Base-by-base conservation (phyloP, 2,113 vertebrate genomes). In the Gulo gulo region DNA sequence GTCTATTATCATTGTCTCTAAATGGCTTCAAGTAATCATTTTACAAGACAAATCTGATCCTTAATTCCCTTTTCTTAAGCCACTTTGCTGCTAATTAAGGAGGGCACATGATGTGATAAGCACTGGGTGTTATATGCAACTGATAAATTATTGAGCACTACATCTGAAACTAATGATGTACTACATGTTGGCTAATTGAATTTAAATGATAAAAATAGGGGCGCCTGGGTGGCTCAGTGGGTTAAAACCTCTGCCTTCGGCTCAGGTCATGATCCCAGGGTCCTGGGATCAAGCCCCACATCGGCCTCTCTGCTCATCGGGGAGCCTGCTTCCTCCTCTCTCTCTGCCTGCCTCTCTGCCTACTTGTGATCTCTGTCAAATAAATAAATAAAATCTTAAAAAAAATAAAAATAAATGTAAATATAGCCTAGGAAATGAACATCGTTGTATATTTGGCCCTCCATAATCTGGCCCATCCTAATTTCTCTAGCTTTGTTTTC, bases 231-330 rank as follows among this genome's bases (percentile, higher is more conserved):
- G 50, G 15, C 50, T 52, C 15, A 52, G 50, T 16, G 50, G 15
- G 50, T 52, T 52, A 52, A 52, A 52, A 4, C 50, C 50, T 52
- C 50, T 52, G 50, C 50, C 50, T 52, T 52, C 4, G 4, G 50
- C 15, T 52, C 50, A 52, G 14, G 50, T 16, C 14, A 52, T 52
- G 50, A 52, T 52, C 15, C 50, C 4, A 15, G 4, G 50, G 50
- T 16, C 3, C 50, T 15, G 4, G 50, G 15, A 52, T 52, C 2
- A 1, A 52, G 50, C 4, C 50, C 15, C 15, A 52, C 50, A 52
- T 16, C 16, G 15, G 50, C 15, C 14, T 52, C 15, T 52, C 50
- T 1, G 0, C 50, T 52, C 15, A 15, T 4, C 15, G 0, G 50
- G 50, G 4, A 52, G 50, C 15, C 50, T 52, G 50, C 50, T 52